phyloP scores from a whole-genome alignment of 2,888 invertebrate species.

The Drosophila koepferae region DNA sequence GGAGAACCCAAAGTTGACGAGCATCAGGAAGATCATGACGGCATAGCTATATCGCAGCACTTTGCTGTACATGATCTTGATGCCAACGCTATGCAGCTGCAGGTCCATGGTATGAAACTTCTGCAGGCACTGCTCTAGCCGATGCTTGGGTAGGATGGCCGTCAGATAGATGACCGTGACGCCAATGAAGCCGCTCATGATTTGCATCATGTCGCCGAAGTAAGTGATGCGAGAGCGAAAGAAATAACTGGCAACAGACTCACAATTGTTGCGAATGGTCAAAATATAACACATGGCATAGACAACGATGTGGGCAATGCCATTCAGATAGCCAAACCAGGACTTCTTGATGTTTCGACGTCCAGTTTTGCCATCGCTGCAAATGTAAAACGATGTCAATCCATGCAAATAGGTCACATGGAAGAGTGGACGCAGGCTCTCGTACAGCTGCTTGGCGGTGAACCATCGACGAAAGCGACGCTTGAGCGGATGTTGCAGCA shows the following conservation, averaged over 20 bases:
- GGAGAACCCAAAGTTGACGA: slow-evolving; percentile 73
- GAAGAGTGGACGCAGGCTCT: slow-evolving; percentile 80
- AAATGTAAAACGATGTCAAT: slow-evolving; percentile 81
- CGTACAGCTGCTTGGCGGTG: slow-evolving; percentile 80
- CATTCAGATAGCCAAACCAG: slow-evolving; percentile 79
- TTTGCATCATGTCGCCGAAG: slow-evolving; percentile 83
- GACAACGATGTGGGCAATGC: slow-evolving; percentile 67
- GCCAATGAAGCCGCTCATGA: slow-evolving; percentile 82
- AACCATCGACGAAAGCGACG: slow-evolving; percentile 65
- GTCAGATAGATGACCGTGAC: slow-evolving; percentile 82
- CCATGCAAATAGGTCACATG: slow-evolving; percentile 79
- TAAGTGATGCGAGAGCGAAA: slow-evolving; percentile 82
- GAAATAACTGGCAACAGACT: slow-evolving; percentile 84
- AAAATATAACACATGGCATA: slow-evolving; percentile 78
- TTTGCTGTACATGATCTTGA: slow-evolving; percentile 83
- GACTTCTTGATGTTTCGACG: slow-evolving; percentile 70
- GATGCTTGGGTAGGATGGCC: slow-evolving; percentile 79
- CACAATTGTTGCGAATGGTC: slow-evolving; percentile 80
- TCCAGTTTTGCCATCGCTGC: slow-evolving; percentile 49
- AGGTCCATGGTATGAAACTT: slow-evolving; percentile 78
- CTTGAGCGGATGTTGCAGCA: slow-evolving; percentile 41
- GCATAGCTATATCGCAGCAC: slow-evolving; percentile 79
- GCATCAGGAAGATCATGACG: slow-evolving; percentile 67
- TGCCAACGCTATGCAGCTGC: slow-evolving; percentile 76
- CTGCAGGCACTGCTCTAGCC: slow-evolving; percentile 75